Evolutionary conservation across 2,888 invertebrate genomes (phyloP).

Genomic region (Plebejus argus): DNA sequence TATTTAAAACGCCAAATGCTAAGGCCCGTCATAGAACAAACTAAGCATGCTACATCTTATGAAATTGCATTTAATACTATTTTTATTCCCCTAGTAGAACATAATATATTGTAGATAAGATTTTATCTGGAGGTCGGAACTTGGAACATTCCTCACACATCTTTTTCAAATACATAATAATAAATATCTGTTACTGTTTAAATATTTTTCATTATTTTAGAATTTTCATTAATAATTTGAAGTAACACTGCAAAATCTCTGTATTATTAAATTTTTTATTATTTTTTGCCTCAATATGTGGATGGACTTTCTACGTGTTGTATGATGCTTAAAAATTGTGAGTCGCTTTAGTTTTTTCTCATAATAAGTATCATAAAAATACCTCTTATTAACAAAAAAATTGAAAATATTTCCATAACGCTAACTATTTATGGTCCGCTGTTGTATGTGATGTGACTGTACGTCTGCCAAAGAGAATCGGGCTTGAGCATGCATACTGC

Average conservation of each 20-base stretch:
- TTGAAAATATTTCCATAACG: too few species aligned
- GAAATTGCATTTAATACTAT: neutral
- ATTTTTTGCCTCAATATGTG: too few species aligned
- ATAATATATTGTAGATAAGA: neutral
- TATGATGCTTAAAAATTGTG: neutral
- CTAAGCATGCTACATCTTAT: slow-evolving; percentile 13
- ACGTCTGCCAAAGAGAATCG: too few species aligned
- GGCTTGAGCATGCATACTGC: neutral
- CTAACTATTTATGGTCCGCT: too few species aligned
- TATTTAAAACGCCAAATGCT: neutral
- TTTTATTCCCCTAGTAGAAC: neutral
- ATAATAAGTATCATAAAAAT: neutral
- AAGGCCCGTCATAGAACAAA: neutral
- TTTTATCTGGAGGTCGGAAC: neutral
- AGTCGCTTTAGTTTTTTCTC: neutral
- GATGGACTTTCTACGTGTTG: neutral
- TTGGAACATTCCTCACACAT: neutral
- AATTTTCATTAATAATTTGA: neutral
- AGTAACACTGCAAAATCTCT: neutral
- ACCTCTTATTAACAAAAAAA: too few species aligned
- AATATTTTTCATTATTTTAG: neutral
- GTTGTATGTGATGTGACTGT: too few species aligned
- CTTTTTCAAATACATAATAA: neutral
- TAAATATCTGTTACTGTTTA: neutral
- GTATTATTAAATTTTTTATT: neutral